Percentiles rank a stretch among this genome's conserved stretches.
Conservation (phyloP, 1,140 invertebrate species). For the Tribolium castaneum region DNA sequence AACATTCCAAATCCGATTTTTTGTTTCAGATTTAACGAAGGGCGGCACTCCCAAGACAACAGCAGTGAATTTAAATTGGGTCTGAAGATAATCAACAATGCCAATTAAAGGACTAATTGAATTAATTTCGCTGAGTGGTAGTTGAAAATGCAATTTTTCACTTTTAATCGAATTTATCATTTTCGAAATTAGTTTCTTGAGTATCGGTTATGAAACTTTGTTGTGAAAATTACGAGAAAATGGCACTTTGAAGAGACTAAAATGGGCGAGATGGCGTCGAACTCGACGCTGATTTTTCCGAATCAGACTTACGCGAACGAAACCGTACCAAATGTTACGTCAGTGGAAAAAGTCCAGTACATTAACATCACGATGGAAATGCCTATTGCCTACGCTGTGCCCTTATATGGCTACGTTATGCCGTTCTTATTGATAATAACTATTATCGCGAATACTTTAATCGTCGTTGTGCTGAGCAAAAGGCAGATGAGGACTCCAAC, state of each 20-base stretch:
- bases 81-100: neutral
- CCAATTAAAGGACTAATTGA: neutral
- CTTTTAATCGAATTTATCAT: constrained; percentile 6
- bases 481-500: constrained; percentile 85
- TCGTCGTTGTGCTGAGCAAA: constrained; percentile 82
- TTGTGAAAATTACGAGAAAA: constrained; percentile 1
- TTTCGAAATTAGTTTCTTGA: constrained; percentile 12
- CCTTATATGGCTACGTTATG: constrained; percentile 82
- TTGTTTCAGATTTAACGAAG: constrained; percentile 10
- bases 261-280: constrained; percentile 3
- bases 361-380: constrained; percentile 75
- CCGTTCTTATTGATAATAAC: constrained; percentile 89
- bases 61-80: neutral
- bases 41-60: neutral
- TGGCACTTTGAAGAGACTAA: neutral
- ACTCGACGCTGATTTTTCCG: neutral
- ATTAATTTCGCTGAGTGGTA: constrained; percentile 1
- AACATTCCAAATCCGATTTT: neutral
- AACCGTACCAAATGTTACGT: neutral
- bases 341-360: constrained; percentile 4
- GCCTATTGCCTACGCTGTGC: constrained; percentile 75
- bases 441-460: constrained; percentile 90
- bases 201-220: neutral
- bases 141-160: constrained; percentile 13
- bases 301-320: neutral